Conservation (phyloP, 2,888 invertebrate species). For the Dorcus parallelipipedus region DNA sequence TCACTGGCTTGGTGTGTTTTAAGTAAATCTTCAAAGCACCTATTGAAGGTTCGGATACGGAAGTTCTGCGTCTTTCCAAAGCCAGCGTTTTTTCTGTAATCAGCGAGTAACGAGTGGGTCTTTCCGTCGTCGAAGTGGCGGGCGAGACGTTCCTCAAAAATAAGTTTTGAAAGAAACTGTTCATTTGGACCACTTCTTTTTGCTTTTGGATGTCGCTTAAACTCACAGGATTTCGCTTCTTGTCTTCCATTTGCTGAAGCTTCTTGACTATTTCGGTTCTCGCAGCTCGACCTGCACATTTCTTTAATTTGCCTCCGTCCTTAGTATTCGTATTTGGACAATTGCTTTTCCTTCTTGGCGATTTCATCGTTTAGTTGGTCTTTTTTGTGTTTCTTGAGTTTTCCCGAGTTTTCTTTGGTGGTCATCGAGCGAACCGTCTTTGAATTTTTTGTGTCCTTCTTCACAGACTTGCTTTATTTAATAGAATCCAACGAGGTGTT, state of each 20-base stretch:
- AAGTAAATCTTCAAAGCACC: constrained; percentile 62
- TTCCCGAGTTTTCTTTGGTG: constrained; percentile 25
- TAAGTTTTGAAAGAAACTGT: constrained; percentile 70
- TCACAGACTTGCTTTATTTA: constrained; percentile 26
- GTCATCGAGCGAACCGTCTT: constrained; percentile 1
- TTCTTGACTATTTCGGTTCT: constrained; percentile 32
- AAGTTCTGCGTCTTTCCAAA: constrained; percentile 52
- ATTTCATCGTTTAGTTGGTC: constrained; percentile 41
- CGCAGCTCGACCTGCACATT: constrained; percentile 36
- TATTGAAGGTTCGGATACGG: constrained; percentile 49
- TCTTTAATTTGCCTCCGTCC: constrained; percentile 5
- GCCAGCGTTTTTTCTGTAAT: constrained; percentile 68
- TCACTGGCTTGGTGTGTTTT: constrained; percentile 66
- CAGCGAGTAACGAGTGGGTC: constrained; percentile 51
- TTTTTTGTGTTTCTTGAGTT: constrained; percentile 41
- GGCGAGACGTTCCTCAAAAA: constrained; percentile 56
- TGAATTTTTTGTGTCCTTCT: constrained; percentile 7
- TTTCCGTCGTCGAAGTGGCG: constrained; percentile 1
- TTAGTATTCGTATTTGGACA: constrained; percentile 6
- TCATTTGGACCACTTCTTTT: constrained; percentile 58
- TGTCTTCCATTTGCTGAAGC: constrained; percentile 23
- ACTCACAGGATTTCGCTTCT: constrained; percentile 13
- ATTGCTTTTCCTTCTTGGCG: constrained; percentile 35
- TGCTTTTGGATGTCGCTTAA: constrained; percentile 55
- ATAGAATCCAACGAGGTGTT: constrained; percentile 39